These are phyloP conservation scores for Cyanocitta stelleri DNA, from an alignment of 2,113 vertebrate genomes.

Conservation along the genomic window DNA sequence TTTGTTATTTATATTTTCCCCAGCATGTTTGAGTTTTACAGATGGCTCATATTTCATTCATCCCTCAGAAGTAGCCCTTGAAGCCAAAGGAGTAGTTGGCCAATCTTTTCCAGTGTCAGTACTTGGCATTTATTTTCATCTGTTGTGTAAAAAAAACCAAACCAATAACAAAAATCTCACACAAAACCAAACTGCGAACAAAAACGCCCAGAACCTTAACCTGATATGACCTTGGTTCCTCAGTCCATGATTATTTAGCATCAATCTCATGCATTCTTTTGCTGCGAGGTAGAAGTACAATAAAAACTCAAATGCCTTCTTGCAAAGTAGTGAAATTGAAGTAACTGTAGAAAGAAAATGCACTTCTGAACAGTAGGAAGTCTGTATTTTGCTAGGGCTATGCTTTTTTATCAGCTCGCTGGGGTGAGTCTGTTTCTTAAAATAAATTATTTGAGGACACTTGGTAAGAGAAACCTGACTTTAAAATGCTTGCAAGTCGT, in stretches of 20 bases:
- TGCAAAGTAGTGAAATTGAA: slow-evolving; percentile 60
- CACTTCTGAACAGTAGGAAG: slow-evolving; percentile 33
- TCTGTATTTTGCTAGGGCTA: not conserved
- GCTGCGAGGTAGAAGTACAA: slow-evolving; percentile 22
- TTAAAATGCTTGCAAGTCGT: slow-evolving; percentile 7
- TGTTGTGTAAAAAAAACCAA: not conserved
- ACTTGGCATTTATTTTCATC: slow-evolving; percentile 28
- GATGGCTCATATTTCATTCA: not conserved
- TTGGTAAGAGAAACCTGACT: not conserved
- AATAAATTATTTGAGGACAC: not conserved
- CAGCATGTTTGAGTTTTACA: slow-evolving; percentile 34
- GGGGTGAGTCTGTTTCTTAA: slow-evolving; percentile 5
- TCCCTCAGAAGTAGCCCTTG: not conserved
- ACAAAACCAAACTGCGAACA: not conserved
- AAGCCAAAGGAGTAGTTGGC: not conserved
- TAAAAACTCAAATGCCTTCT: slow-evolving; percentile 62
- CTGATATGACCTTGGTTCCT: slow-evolving; percentile 1
- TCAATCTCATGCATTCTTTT: slow-evolving; percentile 24
- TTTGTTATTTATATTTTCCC: not conserved
- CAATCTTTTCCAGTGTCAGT: not conserved
- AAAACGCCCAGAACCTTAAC: not conserved
- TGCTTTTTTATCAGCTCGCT: slow-evolving; percentile 31
- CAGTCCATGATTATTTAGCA: slow-evolving; percentile 36
- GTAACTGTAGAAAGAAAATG: slow-evolving; percentile 35
- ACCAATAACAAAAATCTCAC: not conserved